phyloP scores from a whole-genome alignment of 1,140 invertebrate genomes.

The Brachionus koreanus region DNA sequence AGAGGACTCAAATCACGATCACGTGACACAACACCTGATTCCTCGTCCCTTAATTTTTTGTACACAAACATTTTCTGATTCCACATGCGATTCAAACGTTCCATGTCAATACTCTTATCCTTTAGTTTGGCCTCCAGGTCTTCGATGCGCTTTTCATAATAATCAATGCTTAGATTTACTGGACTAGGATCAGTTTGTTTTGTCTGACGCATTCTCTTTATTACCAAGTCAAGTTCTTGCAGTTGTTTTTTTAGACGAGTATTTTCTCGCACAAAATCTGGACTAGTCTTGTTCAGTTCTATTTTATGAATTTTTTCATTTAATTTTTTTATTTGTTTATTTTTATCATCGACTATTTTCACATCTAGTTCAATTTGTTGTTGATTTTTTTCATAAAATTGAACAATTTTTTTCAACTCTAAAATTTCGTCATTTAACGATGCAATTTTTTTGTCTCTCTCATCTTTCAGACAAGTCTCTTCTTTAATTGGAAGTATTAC shows the following conservation, averaged over 20 bases:
- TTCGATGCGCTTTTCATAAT: slow-evolving; percentile 15
- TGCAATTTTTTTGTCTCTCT: background rate
- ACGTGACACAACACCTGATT: background rate
- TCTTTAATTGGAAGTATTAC: background rate
- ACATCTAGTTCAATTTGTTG: slow-evolving; percentile 18
- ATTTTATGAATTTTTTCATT: slow-evolving; percentile 13
- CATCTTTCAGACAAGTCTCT: background rate
- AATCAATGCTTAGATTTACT: slow-evolving; percentile 24
- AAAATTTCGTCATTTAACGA: background rate
- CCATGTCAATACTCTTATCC: background rate
- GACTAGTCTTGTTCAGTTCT: background rate
- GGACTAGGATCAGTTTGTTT: background rate
- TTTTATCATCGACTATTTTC: slow-evolving; percentile 15
- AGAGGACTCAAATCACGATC: background rate
- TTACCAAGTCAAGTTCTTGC: background rate
- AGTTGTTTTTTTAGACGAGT: slow-evolving; percentile 16
- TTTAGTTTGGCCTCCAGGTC: background rate
- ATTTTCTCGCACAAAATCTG: background rate
- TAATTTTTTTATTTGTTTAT: slow-evolving; percentile 6
- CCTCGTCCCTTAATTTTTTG: background rate
- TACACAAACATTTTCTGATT: slow-evolving; percentile 8
- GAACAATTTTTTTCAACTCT: background rate
- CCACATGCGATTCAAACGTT: slow-evolving; percentile 13
- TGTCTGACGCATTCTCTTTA: background rate
- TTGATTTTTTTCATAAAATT: slow-evolving; percentile 30